Evolutionary conservation across 1,140 invertebrate genomes (phyloP), one percentile per base, ranked within the genome.

Genomic region (Brachionus manjavacas): DNA sequence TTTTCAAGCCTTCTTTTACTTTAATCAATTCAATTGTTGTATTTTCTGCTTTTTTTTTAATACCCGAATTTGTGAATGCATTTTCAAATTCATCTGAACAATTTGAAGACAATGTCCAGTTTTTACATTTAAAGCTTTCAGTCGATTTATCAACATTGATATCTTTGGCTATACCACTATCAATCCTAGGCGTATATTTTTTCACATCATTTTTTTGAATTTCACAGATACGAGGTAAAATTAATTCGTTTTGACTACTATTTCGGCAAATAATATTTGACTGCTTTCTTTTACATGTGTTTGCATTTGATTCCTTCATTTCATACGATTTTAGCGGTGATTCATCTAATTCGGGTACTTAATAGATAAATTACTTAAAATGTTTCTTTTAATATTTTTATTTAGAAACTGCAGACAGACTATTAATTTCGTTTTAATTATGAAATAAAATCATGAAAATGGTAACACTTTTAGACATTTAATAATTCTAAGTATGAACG

Each of bases 341-440:
- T 49, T 76, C 72, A 35, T 76, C 72, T 49, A 76, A 25, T 76
- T 76, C 72, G 14, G 41, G 72, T 76, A 76, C 72, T 76, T 76
- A 46, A 76, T 43, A 76, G 39, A 74, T 35, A 74, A 74, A n/a
- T 52, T 52, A 52, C 14, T 52, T 14, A 52, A 20, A 60, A 20
- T 60, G 7, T 46, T 46, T 46, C 43, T 0, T 14, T 46, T 3
- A 9, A 60, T 20, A 9, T 20, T 60, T 20, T 8, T 9, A 25
- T 52, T 52, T 52, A 52, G 16, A 52, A 14, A n/a, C 46, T 52
- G 46, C 14, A 52, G 12, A 52, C 16, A 52, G 14, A 3, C 16
- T 16, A 52, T 4, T 52, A 16, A 52, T 52, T 52, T 14, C 31
- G 31, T 7, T 35, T 35, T 35, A 35, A 35, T 35, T 35, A 35